Percentiles rank a stretch among this genome's conserved stretches.
Evolutionary conservation across 1,140 invertebrate species (phyloP).

Genomic region (Drosophila nigrodunni): DNA sequence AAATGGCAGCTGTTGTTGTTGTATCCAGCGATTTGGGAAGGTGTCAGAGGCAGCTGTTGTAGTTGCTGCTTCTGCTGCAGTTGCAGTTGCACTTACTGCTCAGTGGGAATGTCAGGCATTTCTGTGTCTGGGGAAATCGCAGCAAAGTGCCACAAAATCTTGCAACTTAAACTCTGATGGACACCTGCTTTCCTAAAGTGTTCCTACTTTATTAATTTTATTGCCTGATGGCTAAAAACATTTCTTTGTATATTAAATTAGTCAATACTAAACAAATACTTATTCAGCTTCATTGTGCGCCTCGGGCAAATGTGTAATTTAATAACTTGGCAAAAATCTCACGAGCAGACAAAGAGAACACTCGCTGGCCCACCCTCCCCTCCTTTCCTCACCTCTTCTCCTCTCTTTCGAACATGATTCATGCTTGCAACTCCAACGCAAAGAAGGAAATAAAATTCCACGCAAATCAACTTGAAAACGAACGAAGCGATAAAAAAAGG

Average conservation of each 20-base stretch:
- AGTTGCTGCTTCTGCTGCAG: constrained; percentile 19
- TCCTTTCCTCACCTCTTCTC: neutral
- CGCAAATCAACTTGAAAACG: constrained; percentile 74
- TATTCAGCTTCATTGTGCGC: constrained; percentile 1
- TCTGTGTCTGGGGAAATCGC: constrained; percentile 44
- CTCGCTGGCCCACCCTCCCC: neutral
- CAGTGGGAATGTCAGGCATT: constrained; percentile 35
- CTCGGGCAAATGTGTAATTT: constrained; percentile 38
- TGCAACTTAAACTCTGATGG: neutral
- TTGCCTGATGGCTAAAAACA: neutral
- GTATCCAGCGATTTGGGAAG: constrained; percentile 38
- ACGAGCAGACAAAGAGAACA: constrained; percentile 24
- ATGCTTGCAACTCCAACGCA: constrained; percentile 50
- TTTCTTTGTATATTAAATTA: constrained; percentile 2
- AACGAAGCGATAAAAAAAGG: constrained; percentile 38
- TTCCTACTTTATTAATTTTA: neutral
- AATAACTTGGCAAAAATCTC: constrained; percentile 42
- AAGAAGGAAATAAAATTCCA: constrained; percentile 74
- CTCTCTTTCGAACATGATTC: constrained; percentile 31
- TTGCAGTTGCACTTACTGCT: constrained; percentile 15
- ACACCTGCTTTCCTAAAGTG: neutral
- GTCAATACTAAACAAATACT: constrained; percentile 10
- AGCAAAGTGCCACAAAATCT: constrained; percentile 28
- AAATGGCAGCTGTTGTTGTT: constrained; percentile 64
- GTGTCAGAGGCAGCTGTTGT: constrained; percentile 42